Percentiles rank a stretch among this genome's conserved stretches.
Conservation (phyloP, 2,888 invertebrate species). For the Odontocerum albicorne region DNA sequence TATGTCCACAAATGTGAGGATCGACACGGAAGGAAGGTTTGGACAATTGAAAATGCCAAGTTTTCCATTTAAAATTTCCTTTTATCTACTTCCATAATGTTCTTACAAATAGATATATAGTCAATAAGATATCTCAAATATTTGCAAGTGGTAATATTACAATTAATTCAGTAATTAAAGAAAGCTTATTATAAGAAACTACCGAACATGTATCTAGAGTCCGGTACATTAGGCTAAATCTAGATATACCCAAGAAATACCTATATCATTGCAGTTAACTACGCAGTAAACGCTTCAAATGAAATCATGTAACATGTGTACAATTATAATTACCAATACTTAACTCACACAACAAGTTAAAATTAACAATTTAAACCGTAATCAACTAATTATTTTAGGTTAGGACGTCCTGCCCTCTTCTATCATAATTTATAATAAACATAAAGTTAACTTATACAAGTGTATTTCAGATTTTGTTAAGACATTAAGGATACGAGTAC, state of each 20-base stretch:
- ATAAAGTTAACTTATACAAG: constrained; percentile 45
- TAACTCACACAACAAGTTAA: constrained; percentile 46
- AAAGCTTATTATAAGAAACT: constrained; percentile 61
- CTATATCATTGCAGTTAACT: constrained; percentile 59
- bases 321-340: constrained; percentile 48
- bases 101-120: constrained; percentile 60
- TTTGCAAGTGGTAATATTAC: constrained; percentile 61
- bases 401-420: constrained; percentile 57
- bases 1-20: constrained; percentile 24
- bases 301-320: constrained; percentile 48
- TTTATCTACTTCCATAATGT: constrained; percentile 62
- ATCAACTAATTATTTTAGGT: constrained; percentile 57
- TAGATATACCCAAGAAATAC: constrained; percentile 61
- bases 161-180: constrained; percentile 52
- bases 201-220: constrained; percentile 60
- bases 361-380: constrained; percentile 61
- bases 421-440: constrained; percentile 57
- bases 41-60: constrained; percentile 54
- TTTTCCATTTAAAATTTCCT: constrained; percentile 58
- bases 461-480: constrained; percentile 29
- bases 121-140: constrained; percentile 60
- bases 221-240: constrained; percentile 58
- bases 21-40: constrained; percentile 30
- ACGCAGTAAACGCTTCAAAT: constrained; percentile 41
- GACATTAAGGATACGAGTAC: constrained; percentile 17